Evolutionary conservation across 2,888 invertebrate genomes (phyloP).

Genomic region (Scaptomyza caliginosa): DNA sequence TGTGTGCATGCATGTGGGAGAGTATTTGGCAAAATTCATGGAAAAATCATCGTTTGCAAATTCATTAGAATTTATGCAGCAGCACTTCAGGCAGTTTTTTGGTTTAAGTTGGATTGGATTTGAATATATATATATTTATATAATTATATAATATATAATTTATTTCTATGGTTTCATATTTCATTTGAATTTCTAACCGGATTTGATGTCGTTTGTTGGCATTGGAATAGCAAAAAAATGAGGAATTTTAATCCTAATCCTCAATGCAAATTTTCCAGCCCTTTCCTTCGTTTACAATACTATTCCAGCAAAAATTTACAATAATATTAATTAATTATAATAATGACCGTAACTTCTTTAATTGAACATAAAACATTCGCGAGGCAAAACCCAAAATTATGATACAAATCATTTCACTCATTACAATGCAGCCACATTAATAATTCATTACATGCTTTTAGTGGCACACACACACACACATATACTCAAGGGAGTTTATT

Average conservation of each 20-base stretch:
- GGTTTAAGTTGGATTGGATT: background rate
- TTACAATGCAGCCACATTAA: background rate
- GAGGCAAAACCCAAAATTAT: background rate
- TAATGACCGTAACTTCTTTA: background rate
- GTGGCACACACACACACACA: conserved; percentile 1
- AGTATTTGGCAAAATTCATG: background rate
- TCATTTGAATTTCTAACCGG: no score
- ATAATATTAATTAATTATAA: background rate
- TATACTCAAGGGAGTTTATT: conserved; percentile 20
- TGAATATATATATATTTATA: no score
- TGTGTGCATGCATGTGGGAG: background rate
- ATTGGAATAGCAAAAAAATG: no score
- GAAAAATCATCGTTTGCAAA: background rate
- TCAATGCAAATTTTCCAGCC: no score
- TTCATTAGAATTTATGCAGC: background rate
- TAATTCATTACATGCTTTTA: conserved; percentile 22
- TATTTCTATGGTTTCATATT: no score
- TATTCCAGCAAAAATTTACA: background rate
- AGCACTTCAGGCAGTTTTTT: background rate
- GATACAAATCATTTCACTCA: background rate
- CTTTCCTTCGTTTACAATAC: no score
- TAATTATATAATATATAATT: no score
- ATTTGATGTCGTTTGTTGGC: no score
- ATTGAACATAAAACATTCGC: background rate
- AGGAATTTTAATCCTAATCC: no score